A percentile compares a stretch with the other conserved stretches of the same genome.
Evolutionary conservation across 2,888 invertebrate genomes (phyloP).

Genomic region (Eupithecia tripunctaria): DNA sequence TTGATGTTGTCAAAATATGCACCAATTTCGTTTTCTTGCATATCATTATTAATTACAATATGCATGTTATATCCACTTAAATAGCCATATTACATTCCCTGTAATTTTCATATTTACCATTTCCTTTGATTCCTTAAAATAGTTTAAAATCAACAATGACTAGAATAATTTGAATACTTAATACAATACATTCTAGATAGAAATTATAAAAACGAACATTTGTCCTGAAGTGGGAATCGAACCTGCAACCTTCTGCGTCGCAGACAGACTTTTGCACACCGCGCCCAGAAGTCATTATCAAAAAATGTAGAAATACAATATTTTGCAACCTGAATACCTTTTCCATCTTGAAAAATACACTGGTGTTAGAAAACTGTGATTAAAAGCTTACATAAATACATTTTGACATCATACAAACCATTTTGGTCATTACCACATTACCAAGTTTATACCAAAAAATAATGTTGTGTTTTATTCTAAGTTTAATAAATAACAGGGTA

Average conservation of each 20-base stretch:
- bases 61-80: neutral
- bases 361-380: neutral
- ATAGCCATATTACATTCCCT: conserved; percentile 28
- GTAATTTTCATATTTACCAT: conserved; percentile 26
- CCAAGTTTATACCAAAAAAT: neutral
- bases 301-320: neutral
- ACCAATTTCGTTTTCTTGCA: neutral
- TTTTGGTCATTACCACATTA: neutral
- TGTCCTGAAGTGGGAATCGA: too few relatives aligned
- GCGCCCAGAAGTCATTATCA: too few relatives aligned
- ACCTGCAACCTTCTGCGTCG: too few relatives aligned
- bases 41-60: neutral
- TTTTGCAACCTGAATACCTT: neutral
- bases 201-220: too few relatives aligned
- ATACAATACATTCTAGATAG: too few relatives aligned
- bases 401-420: neutral
- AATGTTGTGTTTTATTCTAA: neutral
- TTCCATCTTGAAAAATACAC: neutral
- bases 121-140: conserved; percentile 11
- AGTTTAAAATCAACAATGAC: conserved; percentile 23
- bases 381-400: neutral
- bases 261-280: too few relatives aligned
- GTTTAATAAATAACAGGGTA: neutral
- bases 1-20: neutral
- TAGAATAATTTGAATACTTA: conserved; percentile 23